Evolutionary conservation across 1,140 invertebrate species (phyloP).

Genomic region (Trachelipus rathkii): DNA sequence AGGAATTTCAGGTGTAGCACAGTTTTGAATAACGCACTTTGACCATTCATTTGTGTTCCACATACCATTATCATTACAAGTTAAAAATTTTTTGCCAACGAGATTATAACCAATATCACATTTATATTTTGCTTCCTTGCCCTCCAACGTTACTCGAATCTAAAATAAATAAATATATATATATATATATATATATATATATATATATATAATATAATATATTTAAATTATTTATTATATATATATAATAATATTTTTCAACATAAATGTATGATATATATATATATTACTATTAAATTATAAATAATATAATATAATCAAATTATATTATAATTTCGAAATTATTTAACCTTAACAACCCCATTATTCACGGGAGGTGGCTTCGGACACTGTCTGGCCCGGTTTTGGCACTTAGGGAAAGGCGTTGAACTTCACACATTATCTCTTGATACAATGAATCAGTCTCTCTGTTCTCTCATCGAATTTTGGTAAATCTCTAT

Average conservation of each 20-base stretch:
- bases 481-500: too few species aligned
- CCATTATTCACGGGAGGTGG: conserved; percentile 38
- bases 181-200: too few species aligned
- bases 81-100: conserved; percentile 41
- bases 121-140: conserved; percentile 39
- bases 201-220: too few species aligned
- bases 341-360: conserved; percentile 29
- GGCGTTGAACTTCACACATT: conserved; percentile 47
- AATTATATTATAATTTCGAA: too few species aligned
- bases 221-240: too few species aligned
- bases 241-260: too few species aligned
- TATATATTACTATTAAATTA: too few species aligned
- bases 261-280: too few species aligned
- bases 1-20: conserved; percentile 37
- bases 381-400: conserved; percentile 47
- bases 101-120: conserved; percentile 49
- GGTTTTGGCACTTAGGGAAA: conserved; percentile 47
- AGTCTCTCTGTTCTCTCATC: too few species aligned
- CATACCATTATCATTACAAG: conserved; percentile 47
- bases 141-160: conserved; percentile 32
- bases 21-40: conserved; percentile 44
- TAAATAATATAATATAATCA: too few species aligned
- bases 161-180: not conserved
- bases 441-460: conserved; percentile 49
- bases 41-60: conserved; percentile 47